These are phyloP conservation scores for Periparus ater DNA, from an alignment of 2,797 vertebrate genomes.

Conservation along the genomic window DNA sequence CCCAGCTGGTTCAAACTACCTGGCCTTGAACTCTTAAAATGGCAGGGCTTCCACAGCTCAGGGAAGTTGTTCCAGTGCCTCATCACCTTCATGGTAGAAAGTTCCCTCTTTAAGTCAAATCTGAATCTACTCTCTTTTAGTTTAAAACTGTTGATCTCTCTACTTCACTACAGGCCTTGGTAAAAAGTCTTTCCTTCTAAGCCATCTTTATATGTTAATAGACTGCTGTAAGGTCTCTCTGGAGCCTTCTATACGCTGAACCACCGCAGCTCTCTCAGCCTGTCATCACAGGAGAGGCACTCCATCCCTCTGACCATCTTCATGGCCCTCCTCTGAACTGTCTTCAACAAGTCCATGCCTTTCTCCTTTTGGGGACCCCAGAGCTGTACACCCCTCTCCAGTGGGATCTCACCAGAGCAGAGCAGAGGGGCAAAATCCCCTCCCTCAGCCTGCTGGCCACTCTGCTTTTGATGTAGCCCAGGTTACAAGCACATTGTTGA, in stretches of 20 bases:
- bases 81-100: not conserved
- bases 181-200: not conserved
- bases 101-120: not conserved
- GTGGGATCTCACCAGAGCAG: not conserved
- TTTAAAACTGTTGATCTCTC: not conserved
- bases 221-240: accelerated
- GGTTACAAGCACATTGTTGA: accelerated
- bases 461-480: not conserved
- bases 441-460: accelerated
- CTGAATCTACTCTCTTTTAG: not conserved
- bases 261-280: too few species aligned
- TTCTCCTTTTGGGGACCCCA: not conserved
- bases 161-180: not conserved
- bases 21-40: not conserved
- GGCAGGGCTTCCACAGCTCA: not conserved
- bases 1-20: not conserved
- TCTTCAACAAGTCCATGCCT: not conserved
- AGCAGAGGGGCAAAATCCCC: not conserved
- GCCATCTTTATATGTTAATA: not conserved
- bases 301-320: not conserved
- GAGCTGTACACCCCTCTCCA: not conserved
- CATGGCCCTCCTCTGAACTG: not conserved
- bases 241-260: not conserved
- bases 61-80: not conserved
- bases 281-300: not conserved